phyloP scores from a whole-genome alignment of 2,113 vertebrate genomes.

The Sturnira hondurensis region DNA sequence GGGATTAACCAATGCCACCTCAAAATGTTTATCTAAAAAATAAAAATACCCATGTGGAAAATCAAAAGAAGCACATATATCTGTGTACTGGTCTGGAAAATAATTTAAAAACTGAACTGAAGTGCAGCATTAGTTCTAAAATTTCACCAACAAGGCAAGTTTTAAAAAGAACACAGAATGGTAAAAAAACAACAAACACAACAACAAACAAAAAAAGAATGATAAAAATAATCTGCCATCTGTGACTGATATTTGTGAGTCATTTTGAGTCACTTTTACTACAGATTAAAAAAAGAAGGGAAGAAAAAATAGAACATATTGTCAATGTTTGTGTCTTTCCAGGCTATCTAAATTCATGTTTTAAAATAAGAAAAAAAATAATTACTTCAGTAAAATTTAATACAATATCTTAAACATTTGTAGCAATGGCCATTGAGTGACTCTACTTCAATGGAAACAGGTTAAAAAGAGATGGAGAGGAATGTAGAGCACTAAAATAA shows the following conservation, averaged over 20 bases:
- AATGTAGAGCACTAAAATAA: background rate
- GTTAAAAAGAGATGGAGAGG: background rate
- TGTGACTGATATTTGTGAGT: background rate
- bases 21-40: too few species aligned
- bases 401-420: background rate
- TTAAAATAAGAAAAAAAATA: background rate
- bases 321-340: background rate
- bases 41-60: background rate
- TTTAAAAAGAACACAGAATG: background rate
- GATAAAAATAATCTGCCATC: background rate
- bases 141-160: background rate
- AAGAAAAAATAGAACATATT: background rate
- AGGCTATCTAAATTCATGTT: background rate
- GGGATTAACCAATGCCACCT: background rate
- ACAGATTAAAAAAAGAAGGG: background rate
- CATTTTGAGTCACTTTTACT: background rate
- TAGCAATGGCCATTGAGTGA: background rate
- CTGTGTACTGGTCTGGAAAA: background rate
- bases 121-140: background rate
- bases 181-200: background rate
- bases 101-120: fast-evolving
- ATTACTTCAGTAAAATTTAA: background rate
- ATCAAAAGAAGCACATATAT: background rate
- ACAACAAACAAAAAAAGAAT: too few species aligned
- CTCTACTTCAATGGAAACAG: background rate